These are phyloP conservation scores for Apis cerana DNA, from an alignment of 1,140 invertebrate species.

Conservation along the genomic window DNA sequence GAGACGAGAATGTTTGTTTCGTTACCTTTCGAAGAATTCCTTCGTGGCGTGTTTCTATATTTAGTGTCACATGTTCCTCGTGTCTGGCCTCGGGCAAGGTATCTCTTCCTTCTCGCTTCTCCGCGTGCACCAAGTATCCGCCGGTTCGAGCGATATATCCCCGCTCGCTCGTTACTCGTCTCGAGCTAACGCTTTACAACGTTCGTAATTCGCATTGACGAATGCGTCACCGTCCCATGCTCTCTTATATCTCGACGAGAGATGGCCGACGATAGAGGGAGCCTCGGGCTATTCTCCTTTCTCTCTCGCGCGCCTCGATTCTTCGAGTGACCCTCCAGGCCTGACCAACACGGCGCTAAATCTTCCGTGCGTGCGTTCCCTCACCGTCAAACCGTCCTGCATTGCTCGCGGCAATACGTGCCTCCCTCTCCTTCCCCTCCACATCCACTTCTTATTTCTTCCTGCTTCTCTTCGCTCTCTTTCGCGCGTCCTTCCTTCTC, in stretches of 20 bases:
- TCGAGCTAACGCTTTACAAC: background rate
- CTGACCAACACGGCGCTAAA: constrained; percentile 41
- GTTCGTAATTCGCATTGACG: constrained; percentile 24
- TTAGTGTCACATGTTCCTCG: constrained; percentile 62
- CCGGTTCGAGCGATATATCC: too few relatives aligned
- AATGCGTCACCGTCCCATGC: constrained; percentile 20
- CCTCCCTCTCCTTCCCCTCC: background rate
- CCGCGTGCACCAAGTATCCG: background rate
- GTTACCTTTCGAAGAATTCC: constrained; percentile 50
- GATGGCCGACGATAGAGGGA: constrained; percentile 17
- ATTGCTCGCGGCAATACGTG: constrained; percentile 36
- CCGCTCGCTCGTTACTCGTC: background rate
- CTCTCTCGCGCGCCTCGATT: background rate
- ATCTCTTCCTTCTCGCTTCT: constrained; percentile 18
- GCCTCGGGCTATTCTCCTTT: background rate
- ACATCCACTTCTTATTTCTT: constrained; percentile 20
- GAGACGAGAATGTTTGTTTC: constrained; percentile 30
- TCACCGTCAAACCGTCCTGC: constrained; percentile 35
- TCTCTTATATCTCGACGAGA: background rate
- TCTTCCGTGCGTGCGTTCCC: constrained; percentile 29
- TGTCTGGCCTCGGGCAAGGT: constrained; percentile 51
- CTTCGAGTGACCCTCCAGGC: constrained; percentile 34
- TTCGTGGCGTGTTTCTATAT: constrained; percentile 53
- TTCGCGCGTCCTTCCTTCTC: constrained; percentile 26
- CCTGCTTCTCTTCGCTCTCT: constrained; percentile 47